These are phyloP conservation scores for Fragum sueziense DNA, from an alignment of 2,888 invertebrate species.

Conservation along the genomic window DNA sequence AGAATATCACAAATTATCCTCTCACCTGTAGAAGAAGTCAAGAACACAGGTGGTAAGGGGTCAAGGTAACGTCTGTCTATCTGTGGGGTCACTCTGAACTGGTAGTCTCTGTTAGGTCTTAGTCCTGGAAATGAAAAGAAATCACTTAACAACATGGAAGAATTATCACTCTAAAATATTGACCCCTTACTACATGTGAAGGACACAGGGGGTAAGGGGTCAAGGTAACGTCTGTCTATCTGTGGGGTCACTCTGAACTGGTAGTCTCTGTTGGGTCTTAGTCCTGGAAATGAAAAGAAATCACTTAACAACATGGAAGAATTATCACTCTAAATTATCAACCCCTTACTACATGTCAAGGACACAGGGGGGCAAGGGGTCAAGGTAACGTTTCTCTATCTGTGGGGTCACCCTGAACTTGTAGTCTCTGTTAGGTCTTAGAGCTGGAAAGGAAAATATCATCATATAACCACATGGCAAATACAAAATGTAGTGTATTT, in stretches of 20 bases:
- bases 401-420: slow-evolving; percentile 97
- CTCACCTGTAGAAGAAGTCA: slow-evolving; percentile 70
- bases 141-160: no score
- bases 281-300: slow-evolving; percentile 52
- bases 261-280: slow-evolving; percentile 88
- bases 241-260: slow-evolving; percentile 97
- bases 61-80: slow-evolving; percentile 98
- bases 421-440: slow-evolving; percentile 88
- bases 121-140: slow-evolving; percentile 59
- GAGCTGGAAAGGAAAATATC: slow-evolving; percentile 50
- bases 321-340: no score
- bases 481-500: no score
- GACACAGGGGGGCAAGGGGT: slow-evolving; percentile 91
- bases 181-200: slow-evolving; percentile 72
- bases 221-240: slow-evolving; percentile 97
- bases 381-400: slow-evolving; percentile 97
- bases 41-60: slow-evolving; percentile 89
- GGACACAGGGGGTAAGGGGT: slow-evolving; percentile 90
- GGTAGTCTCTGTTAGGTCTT: slow-evolving; percentile 89
- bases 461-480: no score
- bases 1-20: no score
- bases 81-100: slow-evolving; percentile 96
- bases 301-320: no score
- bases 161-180: no score
- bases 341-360: slow-evolving; percentile 71